These are phyloP conservation scores for Helogale parvula DNA, from an alignment of 2,113 vertebrate genomes.

Conservation along the genomic window DNA sequence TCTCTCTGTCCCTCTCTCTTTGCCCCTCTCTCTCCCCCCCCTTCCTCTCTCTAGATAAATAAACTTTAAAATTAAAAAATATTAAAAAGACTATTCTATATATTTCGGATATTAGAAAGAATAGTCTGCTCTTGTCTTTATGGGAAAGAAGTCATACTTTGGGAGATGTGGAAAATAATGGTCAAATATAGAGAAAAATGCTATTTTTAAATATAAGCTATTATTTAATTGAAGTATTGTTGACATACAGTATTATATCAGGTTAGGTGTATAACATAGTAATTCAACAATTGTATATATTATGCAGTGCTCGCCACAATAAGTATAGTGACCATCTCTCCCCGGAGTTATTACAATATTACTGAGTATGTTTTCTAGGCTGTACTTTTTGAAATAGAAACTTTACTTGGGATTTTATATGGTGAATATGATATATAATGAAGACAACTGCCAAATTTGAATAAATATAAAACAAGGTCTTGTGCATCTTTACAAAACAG, in stretches of 20 bases:
- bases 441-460: neutral
- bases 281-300: neutral
- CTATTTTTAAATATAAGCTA: neutral
- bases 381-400: neutral
- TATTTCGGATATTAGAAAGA: neutral
- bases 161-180: neutral
- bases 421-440: neutral
- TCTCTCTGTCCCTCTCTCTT: too few relatives aligned
- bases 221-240: neutral
- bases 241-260: neutral
- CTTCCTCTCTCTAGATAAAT: too few relatives aligned
- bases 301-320: neutral
- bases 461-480: neutral
- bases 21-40: too few relatives aligned
- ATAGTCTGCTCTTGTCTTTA: neutral
- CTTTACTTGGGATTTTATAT: neutral
- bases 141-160: neutral
- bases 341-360: neutral
- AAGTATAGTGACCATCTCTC: neutral
- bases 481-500: slow-evolving; percentile 1
- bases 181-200: neutral
- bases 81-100: neutral
- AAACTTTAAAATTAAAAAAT: too few relatives aligned
- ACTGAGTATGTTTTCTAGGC: neutral
- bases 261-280: neutral